These are phyloP conservation scores for Pomatostomus ruficeps DNA, from an alignment of 2,113 vertebrate species.

Conservation along the genomic window DNA sequence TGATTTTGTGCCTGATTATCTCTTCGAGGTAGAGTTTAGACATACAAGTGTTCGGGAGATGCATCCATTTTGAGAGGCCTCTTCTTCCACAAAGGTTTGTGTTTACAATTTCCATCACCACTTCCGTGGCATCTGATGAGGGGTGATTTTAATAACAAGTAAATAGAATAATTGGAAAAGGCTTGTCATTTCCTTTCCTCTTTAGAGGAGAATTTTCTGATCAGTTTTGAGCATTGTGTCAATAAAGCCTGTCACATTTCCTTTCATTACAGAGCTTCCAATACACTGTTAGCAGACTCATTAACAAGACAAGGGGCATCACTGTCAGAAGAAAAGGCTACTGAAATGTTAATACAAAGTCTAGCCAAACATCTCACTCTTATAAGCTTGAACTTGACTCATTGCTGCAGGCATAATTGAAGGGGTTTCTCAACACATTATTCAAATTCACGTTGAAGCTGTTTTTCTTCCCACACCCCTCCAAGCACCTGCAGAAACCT, in stretches of 20 bases:
- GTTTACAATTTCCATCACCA: not conserved
- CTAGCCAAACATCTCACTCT: constrained; percentile 20
- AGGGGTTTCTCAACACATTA: constrained; percentile 20
- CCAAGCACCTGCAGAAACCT: constrained; percentile 56
- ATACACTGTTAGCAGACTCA: not conserved
- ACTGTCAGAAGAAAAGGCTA: constrained; percentile 30
- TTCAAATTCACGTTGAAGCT: constrained; percentile 41
- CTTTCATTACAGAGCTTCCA: not conserved
- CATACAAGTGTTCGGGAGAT: not conserved
- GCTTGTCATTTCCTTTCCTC: not conserved
- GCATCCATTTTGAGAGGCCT: not conserved
- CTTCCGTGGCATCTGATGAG: not conserved
- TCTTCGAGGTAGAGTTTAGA: not conserved
- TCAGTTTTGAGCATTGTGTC: constrained; percentile 3
- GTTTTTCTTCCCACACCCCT: constrained; percentile 26
- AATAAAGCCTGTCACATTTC: not conserved
- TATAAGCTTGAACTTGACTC: not conserved
- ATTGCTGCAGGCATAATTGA: constrained; percentile 1
- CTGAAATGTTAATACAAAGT: constrained; percentile 2
- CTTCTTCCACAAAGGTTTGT: not conserved
- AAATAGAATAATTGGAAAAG: not conserved
- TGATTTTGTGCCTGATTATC: not conserved
- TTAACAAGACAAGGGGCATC: constrained; percentile 25
- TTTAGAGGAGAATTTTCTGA: constrained; percentile 13
- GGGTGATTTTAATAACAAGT: not conserved